Percentiles rank a stretch among this genome's conserved stretches.
Conservation (phyloP, 2,888 invertebrate species). For the Cartodere bifasciata region DNA sequence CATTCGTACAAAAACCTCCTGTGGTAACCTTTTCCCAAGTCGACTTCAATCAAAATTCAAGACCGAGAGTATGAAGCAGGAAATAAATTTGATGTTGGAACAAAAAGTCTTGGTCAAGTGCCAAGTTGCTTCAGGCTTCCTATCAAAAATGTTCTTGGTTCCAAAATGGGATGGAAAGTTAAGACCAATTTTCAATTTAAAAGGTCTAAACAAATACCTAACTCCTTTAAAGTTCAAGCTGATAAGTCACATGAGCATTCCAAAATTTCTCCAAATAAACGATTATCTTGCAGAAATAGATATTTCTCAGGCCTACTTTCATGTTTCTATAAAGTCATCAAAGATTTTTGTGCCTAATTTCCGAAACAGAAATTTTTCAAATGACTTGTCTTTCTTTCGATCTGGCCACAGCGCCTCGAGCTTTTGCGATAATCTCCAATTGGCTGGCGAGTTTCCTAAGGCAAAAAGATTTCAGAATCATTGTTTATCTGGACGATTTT, state of each 20-base stretch:
- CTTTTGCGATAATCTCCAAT: constrained; percentile 18
- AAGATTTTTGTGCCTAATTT: constrained; percentile 12
- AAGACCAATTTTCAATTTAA: constrained; percentile 13
- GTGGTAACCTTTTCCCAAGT: constrained; percentile 1
- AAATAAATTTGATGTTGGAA: constrained; percentile 10
- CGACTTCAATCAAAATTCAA: constrained; percentile 2
- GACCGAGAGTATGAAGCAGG: constrained; percentile 8
- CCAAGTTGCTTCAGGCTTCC: constrained; percentile 7
- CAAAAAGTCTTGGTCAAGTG: constrained; percentile 7
- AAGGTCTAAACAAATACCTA: constrained; percentile 12
- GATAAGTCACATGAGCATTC: too few species aligned
- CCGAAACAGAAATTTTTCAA: constrained; percentile 11
- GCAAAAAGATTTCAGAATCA: constrained; percentile 13
- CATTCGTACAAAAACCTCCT: constrained; percentile 11
- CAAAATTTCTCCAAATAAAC: constrained; percentile 13
- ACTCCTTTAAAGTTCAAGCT: constrained; percentile 13
- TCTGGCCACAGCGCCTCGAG: constrained; percentile 17
- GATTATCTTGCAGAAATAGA: constrained; percentile 16
- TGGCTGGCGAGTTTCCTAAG: constrained; percentile 17
- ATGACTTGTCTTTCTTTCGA: constrained; percentile 19
- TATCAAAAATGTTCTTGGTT: constrained; percentile 12
- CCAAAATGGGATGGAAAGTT: constrained; percentile 10
- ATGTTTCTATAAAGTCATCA: constrained; percentile 13
- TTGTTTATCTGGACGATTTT: constrained; percentile 21
- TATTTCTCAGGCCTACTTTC: constrained; percentile 16